Percentiles rank a stretch among this genome's conserved stretches.
These are phyloP conservation scores for Laodelphax striatellus DNA, from an alignment of 1,140 invertebrate species.

Conservation along the genomic window DNA sequence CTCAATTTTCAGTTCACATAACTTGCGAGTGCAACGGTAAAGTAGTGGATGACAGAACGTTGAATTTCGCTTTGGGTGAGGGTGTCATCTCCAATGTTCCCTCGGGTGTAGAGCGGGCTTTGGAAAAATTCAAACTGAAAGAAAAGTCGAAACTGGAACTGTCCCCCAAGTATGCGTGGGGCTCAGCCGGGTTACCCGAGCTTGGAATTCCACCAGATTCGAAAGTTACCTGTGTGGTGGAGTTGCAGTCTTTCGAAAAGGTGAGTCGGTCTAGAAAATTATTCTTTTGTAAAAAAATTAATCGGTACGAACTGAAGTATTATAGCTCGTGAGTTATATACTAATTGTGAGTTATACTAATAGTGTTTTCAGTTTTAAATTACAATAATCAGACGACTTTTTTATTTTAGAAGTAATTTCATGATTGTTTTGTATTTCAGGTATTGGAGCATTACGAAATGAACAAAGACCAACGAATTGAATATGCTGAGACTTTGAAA, in stretches of 20 bases:
- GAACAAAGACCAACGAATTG: slow-evolving; percentile 62
- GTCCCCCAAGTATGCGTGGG: slow-evolving; percentile 73
- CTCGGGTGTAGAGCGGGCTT: slow-evolving; percentile 71
- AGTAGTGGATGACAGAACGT: slow-evolving; percentile 62
- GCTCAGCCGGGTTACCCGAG: slow-evolving; percentile 50
- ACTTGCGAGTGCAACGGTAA: slow-evolving; percentile 53
- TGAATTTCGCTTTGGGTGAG: slow-evolving; percentile 80
- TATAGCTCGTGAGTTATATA: too few species aligned
- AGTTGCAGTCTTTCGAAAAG: slow-evolving; percentile 74
- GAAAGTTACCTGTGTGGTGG: slow-evolving; percentile 68
- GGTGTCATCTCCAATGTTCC: slow-evolving; percentile 61
- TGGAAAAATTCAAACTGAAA: slow-evolving; percentile 69
- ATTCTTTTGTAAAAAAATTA: background rate
- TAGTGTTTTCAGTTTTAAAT: too few species aligned
- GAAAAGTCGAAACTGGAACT: slow-evolving; percentile 71
- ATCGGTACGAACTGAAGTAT: too few species aligned
- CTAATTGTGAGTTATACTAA: too few species aligned
- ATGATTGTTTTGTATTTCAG: slow-evolving; percentile 28
- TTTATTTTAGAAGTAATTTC: too few species aligned
- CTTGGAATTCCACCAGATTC: slow-evolving; percentile 71
- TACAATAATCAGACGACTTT: too few species aligned
- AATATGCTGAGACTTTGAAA: slow-evolving; percentile 71
- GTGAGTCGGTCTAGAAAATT: slow-evolving; percentile 30
- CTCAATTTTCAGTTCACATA: slow-evolving; percentile 60
- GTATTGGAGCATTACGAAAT: slow-evolving; percentile 70